phyloP scores from a whole-genome alignment of 2,797 vertebrate species.

The Hypotaenidia philippensis region DNA sequence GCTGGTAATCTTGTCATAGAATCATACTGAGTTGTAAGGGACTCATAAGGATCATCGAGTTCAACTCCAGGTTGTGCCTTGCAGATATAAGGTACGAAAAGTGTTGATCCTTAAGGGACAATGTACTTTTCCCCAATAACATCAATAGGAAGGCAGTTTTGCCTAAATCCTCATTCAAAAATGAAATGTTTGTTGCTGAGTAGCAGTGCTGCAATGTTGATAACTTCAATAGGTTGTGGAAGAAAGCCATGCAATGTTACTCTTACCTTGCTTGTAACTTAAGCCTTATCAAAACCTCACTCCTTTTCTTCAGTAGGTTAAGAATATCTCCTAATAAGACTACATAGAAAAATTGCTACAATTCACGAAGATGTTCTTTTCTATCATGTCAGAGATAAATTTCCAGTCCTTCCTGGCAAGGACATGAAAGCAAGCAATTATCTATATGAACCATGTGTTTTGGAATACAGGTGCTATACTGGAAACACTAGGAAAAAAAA shows the following conservation, averaged over 20 bases:
- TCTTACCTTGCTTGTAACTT: background rate
- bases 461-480: conserved; percentile 32
- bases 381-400: conserved; percentile 6
- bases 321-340: background rate
- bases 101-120: accelerated
- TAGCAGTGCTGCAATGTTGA: background rate
- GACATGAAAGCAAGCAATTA: conserved; percentile 45
- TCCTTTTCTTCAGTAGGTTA: background rate
- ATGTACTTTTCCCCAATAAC: accelerated
- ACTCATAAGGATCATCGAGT: too few species aligned
- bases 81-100: too few species aligned
- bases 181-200: background rate
- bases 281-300: background rate
- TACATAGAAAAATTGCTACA: conserved; percentile 11
- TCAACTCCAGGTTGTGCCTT: too few species aligned
- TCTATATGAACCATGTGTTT: conserved; percentile 1
- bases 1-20: too few species aligned
- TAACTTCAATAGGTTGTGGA: background rate
- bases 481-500: conserved; percentile 20
- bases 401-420: conserved; percentile 28
- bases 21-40: too few species aligned
- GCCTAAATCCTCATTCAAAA: background rate
- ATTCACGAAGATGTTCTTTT: conserved; percentile 21
- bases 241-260: background rate
- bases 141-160: background rate